These are phyloP conservation scores for Lacerta viridis DNA, from an alignment of 2,797 vertebrate genomes.

Conservation along the genomic window DNA sequence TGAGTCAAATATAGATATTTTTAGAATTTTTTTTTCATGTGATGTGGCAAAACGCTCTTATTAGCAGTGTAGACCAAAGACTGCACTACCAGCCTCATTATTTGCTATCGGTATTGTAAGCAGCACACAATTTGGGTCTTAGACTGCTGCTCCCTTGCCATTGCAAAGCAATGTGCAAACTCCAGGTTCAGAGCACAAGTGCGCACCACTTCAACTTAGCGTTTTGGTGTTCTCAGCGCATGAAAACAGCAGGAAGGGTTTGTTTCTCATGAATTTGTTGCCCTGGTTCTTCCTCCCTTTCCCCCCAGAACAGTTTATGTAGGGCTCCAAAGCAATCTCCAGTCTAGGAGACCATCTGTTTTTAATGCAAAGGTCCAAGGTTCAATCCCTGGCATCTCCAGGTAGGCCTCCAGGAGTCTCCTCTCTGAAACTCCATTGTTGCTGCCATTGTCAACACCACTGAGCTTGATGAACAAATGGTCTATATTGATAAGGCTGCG, in stretches of 20 bases:
- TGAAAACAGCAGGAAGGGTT: neutral
- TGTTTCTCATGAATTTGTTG: neutral
- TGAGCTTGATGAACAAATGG: too few relatives aligned
- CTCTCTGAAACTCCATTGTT: too few relatives aligned
- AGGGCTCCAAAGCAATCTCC: neutral
- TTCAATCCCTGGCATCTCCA: too few relatives aligned
- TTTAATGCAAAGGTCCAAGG: neutral
- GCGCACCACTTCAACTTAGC: neutral
- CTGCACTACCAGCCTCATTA: neutral
- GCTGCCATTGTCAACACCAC: too few relatives aligned
- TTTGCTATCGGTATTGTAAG: neutral
- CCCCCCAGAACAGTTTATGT: neutral
- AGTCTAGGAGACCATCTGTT: neutral
- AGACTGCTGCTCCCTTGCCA: too few relatives aligned
- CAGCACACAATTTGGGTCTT: neutral
- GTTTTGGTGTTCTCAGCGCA: neutral
- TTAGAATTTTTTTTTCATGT: neutral
- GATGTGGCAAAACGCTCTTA: neutral
- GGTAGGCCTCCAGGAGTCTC: too few relatives aligned
- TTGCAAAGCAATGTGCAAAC: neutral
- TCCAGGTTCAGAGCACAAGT: neutral
- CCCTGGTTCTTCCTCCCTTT: neutral
- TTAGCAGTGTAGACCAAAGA: neutral
- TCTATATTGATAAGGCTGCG: too few relatives aligned
- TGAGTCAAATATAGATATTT: constrained; percentile 11